Percentiles rank a stretch among this genome's conserved stretches.
These are phyloP conservation scores for Cochlearius cochlearius DNA, from an alignment of 2,113 vertebrate genomes.

Conservation along the genomic window DNA sequence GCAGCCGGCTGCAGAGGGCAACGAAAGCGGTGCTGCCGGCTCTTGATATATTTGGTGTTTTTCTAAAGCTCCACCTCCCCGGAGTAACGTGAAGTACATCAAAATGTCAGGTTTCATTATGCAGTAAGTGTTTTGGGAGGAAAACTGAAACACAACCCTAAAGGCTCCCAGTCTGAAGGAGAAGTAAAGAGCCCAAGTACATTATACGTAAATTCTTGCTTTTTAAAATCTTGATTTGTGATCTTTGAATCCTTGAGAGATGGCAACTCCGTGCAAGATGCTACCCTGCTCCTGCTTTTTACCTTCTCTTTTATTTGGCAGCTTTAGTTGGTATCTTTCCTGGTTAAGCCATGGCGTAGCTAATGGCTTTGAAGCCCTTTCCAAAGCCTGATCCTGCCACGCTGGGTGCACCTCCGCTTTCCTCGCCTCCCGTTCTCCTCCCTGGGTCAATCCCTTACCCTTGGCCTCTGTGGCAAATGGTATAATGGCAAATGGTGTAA, in stretches of 20 bases:
- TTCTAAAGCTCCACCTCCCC: background rate
- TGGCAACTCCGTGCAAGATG: background rate
- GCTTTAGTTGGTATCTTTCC: background rate
- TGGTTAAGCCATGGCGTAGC: background rate
- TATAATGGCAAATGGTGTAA: background rate
- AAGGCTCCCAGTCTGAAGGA: background rate
- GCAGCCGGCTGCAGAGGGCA: background rate
- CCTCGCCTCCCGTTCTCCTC: background rate
- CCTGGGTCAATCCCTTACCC: background rate
- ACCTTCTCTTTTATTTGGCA: background rate
- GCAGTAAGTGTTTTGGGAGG: background rate
- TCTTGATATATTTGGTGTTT: background rate
- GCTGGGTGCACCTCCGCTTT: background rate
- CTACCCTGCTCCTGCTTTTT: background rate
- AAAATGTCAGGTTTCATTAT: slow-evolving; percentile 8
- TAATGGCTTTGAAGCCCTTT: background rate
- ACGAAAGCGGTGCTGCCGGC: background rate
- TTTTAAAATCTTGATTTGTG: background rate
- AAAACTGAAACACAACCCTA: background rate
- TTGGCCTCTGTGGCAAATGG: background rate
- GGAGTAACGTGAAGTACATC: background rate
- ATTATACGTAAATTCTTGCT: background rate
- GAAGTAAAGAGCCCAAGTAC: background rate
- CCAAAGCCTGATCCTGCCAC: fast-evolving
- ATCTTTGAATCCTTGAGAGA: background rate